Base-by-base conservation (phyloP, 2,113 vertebrate genomes). In the Myotis lucifugus region DNA sequence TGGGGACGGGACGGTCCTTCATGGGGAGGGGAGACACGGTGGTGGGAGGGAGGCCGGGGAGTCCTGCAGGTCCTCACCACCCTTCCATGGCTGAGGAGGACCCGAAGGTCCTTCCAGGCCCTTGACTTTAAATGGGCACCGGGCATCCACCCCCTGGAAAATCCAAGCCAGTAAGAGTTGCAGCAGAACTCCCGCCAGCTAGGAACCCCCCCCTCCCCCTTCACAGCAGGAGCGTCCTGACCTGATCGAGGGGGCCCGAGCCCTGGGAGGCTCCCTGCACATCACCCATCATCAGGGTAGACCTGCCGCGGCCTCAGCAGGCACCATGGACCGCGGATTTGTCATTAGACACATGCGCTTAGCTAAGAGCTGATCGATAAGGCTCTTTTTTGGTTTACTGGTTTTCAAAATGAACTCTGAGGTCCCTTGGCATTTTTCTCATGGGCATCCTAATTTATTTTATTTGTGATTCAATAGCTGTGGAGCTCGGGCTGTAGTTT, bases 191-290 rank as follows among this genome's bases (percentile, higher is more conserved):
- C 27, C 29, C 5, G 1, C 15, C 32, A 42, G 4, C 8, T 12
- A 4, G 8, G 19, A 37, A n/a, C 37, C n/a, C 6, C 25, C 11
- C 21, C 19, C 34, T 15, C 15, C 34, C 8, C 32, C 14, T 23
- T 25, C 34, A 23, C 19, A 50, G 2, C 2, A 15, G 5, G 34
- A 21, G 27, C 23, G 1, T 37, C 1, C 64, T 29, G 5, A n/a
- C 13, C 0, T 29, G 4, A 3, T 5, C 8, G 3, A 52, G 10
- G 15, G 15, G 17, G 19, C 32, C 50, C 2, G 21, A 79, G 17
- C 5, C 17, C 18, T 84, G 19, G 18, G 2, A 7, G 21, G 8
- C 46, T 27, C 27, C 32, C 13, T n/a, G 25, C 23, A 8, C 18
- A 11, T 52, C 64, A 42, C 19, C 23, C 19, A 25, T 7, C 15